These are phyloP conservation scores for Sturnus vulgaris DNA, from an alignment of 2,113 vertebrate genomes.

Conservation along the genomic window DNA sequence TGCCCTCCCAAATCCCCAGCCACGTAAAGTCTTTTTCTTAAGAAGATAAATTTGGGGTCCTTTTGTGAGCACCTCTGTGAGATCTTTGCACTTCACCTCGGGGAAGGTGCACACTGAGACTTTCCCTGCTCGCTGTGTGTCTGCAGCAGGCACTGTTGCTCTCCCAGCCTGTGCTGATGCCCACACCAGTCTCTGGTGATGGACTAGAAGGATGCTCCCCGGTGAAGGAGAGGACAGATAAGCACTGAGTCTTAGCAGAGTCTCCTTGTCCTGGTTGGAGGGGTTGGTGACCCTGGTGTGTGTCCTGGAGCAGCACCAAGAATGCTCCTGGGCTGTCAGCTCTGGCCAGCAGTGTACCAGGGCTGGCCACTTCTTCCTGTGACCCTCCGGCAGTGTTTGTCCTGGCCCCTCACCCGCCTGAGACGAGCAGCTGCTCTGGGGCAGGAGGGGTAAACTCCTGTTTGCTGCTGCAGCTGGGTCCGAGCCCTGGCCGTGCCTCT, in stretches of 20 bases:
- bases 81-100: background rate
- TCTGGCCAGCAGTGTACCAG: background rate
- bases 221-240: background rate
- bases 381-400: fast-evolving
- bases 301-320: background rate
- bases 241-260: fast-evolving
- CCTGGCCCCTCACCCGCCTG: background rate
- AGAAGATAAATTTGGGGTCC: background rate
- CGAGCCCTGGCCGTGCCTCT: background rate
- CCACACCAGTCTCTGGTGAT: background rate
- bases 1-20: background rate
- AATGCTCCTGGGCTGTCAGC: background rate
- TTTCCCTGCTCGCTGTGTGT: background rate
- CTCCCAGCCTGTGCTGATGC: background rate
- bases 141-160: fast-evolving
- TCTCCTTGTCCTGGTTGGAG: fast-evolving
- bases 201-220: background rate
- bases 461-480: background rate
- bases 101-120: fast-evolving
- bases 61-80: background rate
- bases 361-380: too few relatives aligned
- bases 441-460: background rate
- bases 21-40: background rate
- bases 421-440: background rate
- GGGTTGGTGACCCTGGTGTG: background rate